These are phyloP conservation scores for Tethea ocularis DNA, from an alignment of 2,888 invertebrate genomes.

Conservation along the genomic window DNA sequence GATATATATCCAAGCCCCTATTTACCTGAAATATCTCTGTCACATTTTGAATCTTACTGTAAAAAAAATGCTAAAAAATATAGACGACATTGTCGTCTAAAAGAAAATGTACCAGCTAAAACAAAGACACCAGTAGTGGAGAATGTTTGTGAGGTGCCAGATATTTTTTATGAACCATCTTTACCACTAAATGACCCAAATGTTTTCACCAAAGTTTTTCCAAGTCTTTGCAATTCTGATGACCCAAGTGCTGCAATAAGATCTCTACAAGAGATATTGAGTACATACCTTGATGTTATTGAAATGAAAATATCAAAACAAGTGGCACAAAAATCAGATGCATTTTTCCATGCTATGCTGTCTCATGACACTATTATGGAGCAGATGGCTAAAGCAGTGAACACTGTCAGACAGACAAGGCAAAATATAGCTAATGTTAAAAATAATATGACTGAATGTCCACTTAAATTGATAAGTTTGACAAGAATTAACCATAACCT, in stretches of 20 bases:
- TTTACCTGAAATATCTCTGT: slow-evolving; percentile 91
- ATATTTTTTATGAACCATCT: slow-evolving; percentile 91
- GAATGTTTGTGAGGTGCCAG: slow-evolving; percentile 88
- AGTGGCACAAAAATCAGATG: slow-evolving; percentile 96
- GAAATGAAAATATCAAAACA: slow-evolving; percentile 97
- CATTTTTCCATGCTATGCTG: slow-evolving; percentile 99
- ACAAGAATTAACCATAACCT: slow-evolving; percentile 87
- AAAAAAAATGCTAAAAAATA: slow-evolving; percentile 89
- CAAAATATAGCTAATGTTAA: slow-evolving; percentile 91
- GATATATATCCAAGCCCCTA: slow-evolving; percentile 90
- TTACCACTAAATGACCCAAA: slow-evolving; percentile 91
- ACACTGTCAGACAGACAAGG: slow-evolving; percentile 89
- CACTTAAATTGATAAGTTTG: slow-evolving; percentile 89
- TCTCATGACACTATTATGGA: slow-evolving; percentile 99
- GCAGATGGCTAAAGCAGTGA: slow-evolving; percentile 93
- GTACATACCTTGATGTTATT: slow-evolving; percentile 96
- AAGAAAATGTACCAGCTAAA: slow-evolving; percentile 68
- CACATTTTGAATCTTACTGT: slow-evolving; percentile 94
- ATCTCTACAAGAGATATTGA: slow-evolving; percentile 94
- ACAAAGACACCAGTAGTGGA: slow-evolving; percentile 75
- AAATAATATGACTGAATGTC: slow-evolving; percentile 89
- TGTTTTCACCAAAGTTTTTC: slow-evolving; percentile 94
- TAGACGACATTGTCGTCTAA: slow-evolving; percentile 85
- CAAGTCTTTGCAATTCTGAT: slow-evolving; percentile 84
- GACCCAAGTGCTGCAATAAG: slow-evolving; percentile 85